Evolutionary conservation across 2,888 invertebrate species (phyloP).

Genomic region (Zelleria hepariella): DNA sequence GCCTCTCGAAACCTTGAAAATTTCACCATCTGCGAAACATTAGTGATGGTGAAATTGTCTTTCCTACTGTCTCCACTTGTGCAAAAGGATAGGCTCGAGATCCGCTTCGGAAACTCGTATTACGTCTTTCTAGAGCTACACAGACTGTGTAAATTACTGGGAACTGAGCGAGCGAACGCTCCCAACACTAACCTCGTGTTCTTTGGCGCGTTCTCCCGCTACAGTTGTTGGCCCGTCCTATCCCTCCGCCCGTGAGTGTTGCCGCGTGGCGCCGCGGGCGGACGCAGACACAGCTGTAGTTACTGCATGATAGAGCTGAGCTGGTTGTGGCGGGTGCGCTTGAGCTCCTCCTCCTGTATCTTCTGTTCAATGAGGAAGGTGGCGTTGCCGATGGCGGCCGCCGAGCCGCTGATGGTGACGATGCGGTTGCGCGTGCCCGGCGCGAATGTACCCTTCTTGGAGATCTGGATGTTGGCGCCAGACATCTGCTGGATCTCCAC

Average conservation of each 20-base stretch:
- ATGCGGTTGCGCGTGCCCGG: slow-evolving; percentile 98
- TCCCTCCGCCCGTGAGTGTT: not conserved
- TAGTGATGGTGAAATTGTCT: not conserved
- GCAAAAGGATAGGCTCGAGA: not conserved
- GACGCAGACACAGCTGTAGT: slow-evolving; percentile 68
- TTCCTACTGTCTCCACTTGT: not conserved
- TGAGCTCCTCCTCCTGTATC: slow-evolving; percentile 95
- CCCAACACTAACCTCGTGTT: not conserved
- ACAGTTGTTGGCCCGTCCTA: not conserved
- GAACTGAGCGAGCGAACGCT: not conserved
- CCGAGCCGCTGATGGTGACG: slow-evolving; percentile 94
- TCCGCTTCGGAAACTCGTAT: not conserved
- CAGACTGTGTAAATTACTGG: too few species aligned
- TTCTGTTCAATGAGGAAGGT: slow-evolving; percentile 97
- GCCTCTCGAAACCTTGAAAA: not conserved
- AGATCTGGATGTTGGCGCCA: slow-evolving; percentile 98
- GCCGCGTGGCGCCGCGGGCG: not conserved
- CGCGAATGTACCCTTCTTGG: slow-evolving; percentile 97
- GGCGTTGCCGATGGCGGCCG: slow-evolving; percentile 90
- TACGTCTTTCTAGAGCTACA: not conserved
- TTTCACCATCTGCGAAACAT: not conserved
- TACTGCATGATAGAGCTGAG: slow-evolving; percentile 81
- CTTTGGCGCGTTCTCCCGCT: not conserved
- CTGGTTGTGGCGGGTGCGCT: slow-evolving; percentile 92
- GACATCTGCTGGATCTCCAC: slow-evolving; percentile 98